Evolutionary conservation across 2,113 vertebrate genomes (phyloP), one percentile per base, ranked within the genome.

Genomic region (Cariama cristata): DNA sequence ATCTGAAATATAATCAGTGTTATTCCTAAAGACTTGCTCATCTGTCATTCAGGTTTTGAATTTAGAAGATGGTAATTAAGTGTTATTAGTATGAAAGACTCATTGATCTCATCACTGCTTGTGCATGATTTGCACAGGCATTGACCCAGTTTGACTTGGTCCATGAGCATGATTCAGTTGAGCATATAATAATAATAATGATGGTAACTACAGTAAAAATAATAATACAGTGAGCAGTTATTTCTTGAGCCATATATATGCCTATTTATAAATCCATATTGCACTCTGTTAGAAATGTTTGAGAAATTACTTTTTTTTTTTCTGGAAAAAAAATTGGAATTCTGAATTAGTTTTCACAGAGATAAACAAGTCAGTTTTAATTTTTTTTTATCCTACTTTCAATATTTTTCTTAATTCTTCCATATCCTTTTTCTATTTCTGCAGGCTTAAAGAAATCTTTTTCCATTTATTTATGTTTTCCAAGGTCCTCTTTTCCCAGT

Each of bases 51-150:
- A 91, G 35, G 12, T 86, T 89, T 79, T 91, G 20, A 91, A 50
- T 79, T 95, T 68, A 82, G 45, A 93, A 18, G 22, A 76, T 28
- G 26, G 59, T n/a, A 95, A 94, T 95, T 93, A 73, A 66, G n/a
- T 53, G 62, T 17, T 68, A 56, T 72, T 87, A 94, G 58, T 87
- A 67, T 24, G 42, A 82, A 88, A 91, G 92, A 30, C 8, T 69
- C 27, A 69, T 50, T 89, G 68, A 60, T 87, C 56, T 5, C 4
- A 30, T 89, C 56, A 62, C 27, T 86, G n/a, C 52, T 68, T 59
- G 53, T 45, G 42, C 40, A 27, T 89, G 52, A 79, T 44, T 92
- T 81, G 27, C 35, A 64, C 40, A 63, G 75, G 18, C 47, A 68
- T 80, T 95, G 84, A 42, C 53, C 33, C 58, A 38, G 66, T 32